A percentile compares a stretch with the other conserved stretches of the same genome.
These are phyloP conservation scores for Drosophila yooni DNA, from an alignment of 2,888 invertebrate species.

Conservation along the genomic window DNA sequence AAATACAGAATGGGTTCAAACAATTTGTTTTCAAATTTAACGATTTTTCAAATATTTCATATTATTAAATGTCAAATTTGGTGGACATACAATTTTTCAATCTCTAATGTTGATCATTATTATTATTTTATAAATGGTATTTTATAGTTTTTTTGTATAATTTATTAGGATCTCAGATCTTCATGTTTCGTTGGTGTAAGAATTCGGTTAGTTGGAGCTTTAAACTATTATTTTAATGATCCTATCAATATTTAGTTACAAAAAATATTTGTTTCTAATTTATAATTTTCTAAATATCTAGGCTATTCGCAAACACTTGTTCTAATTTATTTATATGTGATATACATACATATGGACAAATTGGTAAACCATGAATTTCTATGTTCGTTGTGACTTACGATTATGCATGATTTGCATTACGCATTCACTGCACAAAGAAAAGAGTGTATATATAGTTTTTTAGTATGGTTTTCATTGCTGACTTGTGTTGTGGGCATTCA, in stretches of 20 bases:
- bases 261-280: not conserved
- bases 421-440: conserved; percentile 37
- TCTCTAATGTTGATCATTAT: not conserved
- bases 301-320: not conserved
- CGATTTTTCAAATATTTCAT: not conserved
- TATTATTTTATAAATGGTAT: not conserved
- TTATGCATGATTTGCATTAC: conserved; percentile 48
- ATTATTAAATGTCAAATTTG: not conserved
- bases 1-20: not conserved
- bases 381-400: not conserved
- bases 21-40: not conserved
- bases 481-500: conserved; percentile 61
- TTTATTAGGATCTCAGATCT: not conserved
- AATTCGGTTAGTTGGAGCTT: not conserved
- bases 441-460: conserved; percentile 26
- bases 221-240: not conserved
- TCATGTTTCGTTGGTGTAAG: not conserved
- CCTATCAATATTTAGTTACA: not conserved
- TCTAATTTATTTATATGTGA: not conserved
- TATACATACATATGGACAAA: not conserved
- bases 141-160: not conserved
- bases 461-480: conserved; percentile 42
- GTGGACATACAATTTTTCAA: not conserved
- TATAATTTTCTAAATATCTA: not conserved
- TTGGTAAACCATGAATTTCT: conserved; percentile 5